Conservation (phyloP, 2,797 vertebrate species). For the Hemitrygon akajei region DNA sequence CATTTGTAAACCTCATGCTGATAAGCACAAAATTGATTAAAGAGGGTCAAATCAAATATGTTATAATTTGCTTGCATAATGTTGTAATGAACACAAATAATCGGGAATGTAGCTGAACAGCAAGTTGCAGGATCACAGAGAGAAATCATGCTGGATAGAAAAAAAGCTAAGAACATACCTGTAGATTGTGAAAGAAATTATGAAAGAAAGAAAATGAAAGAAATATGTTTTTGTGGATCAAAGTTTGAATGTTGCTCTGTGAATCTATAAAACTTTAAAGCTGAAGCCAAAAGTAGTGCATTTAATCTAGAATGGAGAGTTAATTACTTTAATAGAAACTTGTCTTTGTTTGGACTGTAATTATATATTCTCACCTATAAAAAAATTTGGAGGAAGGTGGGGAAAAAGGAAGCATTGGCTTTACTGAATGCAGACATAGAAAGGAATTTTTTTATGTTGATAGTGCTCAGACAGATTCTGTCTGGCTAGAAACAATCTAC, state of each 20-base stretch:
- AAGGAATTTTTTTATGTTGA: background rate
- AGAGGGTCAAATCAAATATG: background rate
- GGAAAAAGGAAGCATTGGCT: background rate
- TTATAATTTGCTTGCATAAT: background rate
- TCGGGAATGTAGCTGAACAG: background rate
- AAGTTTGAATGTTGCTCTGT: background rate
- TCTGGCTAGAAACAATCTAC: background rate
- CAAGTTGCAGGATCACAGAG: background rate
- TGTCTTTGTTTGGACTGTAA: background rate
- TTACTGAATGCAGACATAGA: background rate
- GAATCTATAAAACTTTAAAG: background rate
- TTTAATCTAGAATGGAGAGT: background rate
- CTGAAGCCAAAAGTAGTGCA: background rate
- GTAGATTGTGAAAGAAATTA: background rate
- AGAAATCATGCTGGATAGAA: background rate
- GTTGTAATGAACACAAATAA: background rate
- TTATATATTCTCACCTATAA: background rate
- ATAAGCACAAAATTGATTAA: background rate
- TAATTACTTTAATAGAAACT: background rate
- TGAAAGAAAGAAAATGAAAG: background rate
- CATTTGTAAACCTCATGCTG: background rate
- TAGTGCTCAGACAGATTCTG: background rate
- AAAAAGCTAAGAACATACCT: background rate
- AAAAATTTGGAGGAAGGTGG: background rate
- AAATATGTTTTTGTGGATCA: background rate